Conservation (phyloP, 37 sponge, comb jelly and placozoan genomes). For the Diacarnus erythraeanus region DNA sequence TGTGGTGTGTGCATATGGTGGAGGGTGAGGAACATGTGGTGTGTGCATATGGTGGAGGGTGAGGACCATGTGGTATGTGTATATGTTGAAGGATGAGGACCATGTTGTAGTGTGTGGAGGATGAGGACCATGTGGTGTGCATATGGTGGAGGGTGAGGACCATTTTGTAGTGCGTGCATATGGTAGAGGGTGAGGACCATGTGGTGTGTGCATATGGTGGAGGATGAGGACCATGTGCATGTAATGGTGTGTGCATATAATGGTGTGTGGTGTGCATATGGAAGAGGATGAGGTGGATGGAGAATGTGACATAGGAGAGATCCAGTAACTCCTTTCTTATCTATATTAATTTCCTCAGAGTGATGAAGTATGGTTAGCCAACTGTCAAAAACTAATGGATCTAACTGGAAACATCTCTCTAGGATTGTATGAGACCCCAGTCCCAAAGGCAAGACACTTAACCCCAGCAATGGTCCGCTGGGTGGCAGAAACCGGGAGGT, state of each 20-base stretch:
- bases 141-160: background rate
- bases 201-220: no score
- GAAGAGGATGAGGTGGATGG: background rate
- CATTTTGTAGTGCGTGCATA: no score
- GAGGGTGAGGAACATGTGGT: background rate
- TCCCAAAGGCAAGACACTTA: constrained; percentile 75
- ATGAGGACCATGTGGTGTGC: background rate
- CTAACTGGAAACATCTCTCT: constrained; percentile 82
- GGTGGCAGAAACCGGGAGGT: constrained; percentile 69
- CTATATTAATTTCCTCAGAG: constrained; percentile 45
- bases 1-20: background rate
- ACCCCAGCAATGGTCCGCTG: constrained; percentile 82
- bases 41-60: no score
- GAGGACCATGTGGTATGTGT: no score
- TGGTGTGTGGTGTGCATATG: background rate
- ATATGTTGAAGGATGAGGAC: background rate
- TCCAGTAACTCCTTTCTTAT: no score
- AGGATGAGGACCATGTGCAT: no score
- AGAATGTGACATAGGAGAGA: no score
- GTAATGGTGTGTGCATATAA: no score
- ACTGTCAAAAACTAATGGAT: constrained; percentile 74
- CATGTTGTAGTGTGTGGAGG: background rate
- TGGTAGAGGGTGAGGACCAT: no score
- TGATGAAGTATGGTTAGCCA: constrained; percentile 80
- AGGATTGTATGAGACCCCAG: constrained; percentile 89